phyloP scores from a whole-genome alignment of 2,113 vertebrate species.

The Phalacrocorax brasilianus region DNA sequence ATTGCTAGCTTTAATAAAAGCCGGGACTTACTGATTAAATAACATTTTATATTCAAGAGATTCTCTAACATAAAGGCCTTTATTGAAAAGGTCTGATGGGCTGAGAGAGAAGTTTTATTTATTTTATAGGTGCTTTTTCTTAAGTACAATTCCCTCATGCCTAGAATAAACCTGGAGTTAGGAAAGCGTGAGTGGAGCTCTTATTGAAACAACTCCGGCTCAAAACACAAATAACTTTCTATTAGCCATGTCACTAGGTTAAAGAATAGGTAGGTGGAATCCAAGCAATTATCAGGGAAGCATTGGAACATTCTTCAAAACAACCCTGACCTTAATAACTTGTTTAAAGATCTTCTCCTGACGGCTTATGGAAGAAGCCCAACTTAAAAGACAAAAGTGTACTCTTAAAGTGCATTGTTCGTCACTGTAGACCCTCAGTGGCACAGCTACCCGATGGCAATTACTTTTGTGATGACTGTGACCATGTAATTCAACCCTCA shows the following conservation, averaged over 20 bases:
- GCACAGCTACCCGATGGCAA: slow-evolving; percentile 40
- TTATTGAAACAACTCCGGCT: slow-evolving; percentile 40
- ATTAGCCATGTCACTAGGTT: slow-evolving; percentile 52
- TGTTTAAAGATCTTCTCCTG: slow-evolving; percentile 51
- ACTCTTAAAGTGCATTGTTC: slow-evolving; percentile 48
- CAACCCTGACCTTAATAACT: slow-evolving; percentile 58
- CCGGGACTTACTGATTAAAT: slow-evolving; percentile 46
- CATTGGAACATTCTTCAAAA: slow-evolving; percentile 46
- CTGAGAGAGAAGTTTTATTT: slow-evolving; percentile 52
- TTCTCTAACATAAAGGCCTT: slow-evolving; percentile 28
- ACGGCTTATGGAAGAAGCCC: slow-evolving; percentile 50
- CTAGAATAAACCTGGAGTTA: slow-evolving; percentile 48
- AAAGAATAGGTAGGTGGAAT: slow-evolving; percentile 35
- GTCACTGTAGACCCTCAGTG: slow-evolving; percentile 9
- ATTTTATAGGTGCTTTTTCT: slow-evolving; percentile 45
- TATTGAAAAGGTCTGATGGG: slow-evolving; percentile 33
- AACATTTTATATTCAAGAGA: slow-evolving; percentile 54
- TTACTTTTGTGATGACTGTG: slow-evolving; percentile 62
- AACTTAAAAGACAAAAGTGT: slow-evolving; percentile 65
- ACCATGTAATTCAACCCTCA: slow-evolving; percentile 56
- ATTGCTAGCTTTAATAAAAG: slow-evolving; percentile 43
- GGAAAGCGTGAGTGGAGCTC: slow-evolving; percentile 26
- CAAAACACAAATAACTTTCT: slow-evolving; percentile 67
- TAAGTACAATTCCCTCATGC: slow-evolving; percentile 39
- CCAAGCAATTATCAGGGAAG: slow-evolving; percentile 53